A percentile compares a stretch with the other conserved stretches of the same genome.
Conservation (phyloP, 1,140 invertebrate species). For the Micrasema longulum region DNA sequence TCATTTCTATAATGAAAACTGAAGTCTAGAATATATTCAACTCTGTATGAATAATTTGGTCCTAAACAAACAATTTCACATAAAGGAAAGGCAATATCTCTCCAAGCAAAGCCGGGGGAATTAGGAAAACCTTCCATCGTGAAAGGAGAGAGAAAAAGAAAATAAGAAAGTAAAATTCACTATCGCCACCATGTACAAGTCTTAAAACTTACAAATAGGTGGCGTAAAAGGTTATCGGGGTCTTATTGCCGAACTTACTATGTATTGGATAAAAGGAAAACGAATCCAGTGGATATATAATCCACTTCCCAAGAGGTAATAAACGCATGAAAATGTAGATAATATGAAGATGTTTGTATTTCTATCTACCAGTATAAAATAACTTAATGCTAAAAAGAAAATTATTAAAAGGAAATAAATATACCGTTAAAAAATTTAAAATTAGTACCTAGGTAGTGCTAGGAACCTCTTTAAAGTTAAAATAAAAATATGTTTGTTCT, state of each 20-base stretch:
- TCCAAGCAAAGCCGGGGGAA: not conserved
- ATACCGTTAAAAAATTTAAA: not conserved
- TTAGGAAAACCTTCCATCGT: not conserved
- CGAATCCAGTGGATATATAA: not conserved
- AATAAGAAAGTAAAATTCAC: not conserved
- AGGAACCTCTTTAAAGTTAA: not conserved
- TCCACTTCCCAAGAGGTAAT: not conserved
- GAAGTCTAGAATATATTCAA: not conserved
- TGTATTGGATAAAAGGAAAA: not conserved
- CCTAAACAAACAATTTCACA: conserved; percentile 17
- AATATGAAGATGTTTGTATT: too few relatives aligned
- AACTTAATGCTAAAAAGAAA: too few relatives aligned
- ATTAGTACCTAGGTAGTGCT: not conserved
- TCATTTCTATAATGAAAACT: not conserved
- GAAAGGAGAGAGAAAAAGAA: not conserved
- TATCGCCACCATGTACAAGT: not conserved
- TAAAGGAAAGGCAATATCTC: conserved; percentile 5
- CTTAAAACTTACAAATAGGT: not conserved
- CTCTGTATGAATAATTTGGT: conserved; percentile 13
- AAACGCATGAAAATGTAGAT: not conserved
- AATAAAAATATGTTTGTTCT: not conserved
- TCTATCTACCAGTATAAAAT: too few relatives aligned
- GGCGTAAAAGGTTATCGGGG: not conserved
- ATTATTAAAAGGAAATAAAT: too few relatives aligned
- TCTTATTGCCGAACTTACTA: too few relatives aligned